Base-by-base conservation (phyloP, 2,888 invertebrate genomes). In the Carterocephalus palaemon region DNA sequence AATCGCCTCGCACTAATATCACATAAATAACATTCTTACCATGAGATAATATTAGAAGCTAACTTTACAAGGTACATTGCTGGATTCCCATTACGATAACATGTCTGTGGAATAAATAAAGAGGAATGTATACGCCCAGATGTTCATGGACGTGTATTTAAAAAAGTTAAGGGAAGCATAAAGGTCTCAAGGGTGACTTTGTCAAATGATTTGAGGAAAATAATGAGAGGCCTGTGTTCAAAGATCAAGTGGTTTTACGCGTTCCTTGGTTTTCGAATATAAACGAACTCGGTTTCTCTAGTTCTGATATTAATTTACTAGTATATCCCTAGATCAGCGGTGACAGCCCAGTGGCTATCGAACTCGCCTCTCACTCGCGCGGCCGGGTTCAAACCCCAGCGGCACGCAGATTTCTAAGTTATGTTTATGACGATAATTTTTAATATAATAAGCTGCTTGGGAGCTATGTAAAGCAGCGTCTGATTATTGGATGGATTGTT, bases 181-280 rank as follows among this genome's bases (percentile, higher is more conserved):
- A n/a, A 24, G 40, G 40, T 32, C 41, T 24, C 32, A 8, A 32
- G 41, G 33, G 41, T 46, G 48, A 49, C 49, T 48, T 53, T 52
- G 49, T 51, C 24, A 46, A 51, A 48, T 53, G 52, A 53, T 49
- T 49, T 45, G 41, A 47, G 49, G 38, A 48, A 47, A 49, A 49
- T 49, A 51, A 52, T 53, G 46, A 38, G 39, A 48, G 40, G 41
- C 45, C 53, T 47, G 53, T 53, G 32, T 24, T 47, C 24, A 33
- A 41, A 41, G 32, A 41, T 41, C 32, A 41, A 41, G 32, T 33
- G 41, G 33, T 32, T 41, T 41, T 41, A 32, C 8, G 24, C 24
- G 24, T 32, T 41, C 33, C 24, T 33, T 41, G 24, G 24, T 23
- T 33, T 17, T n/a, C 4, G 8, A 33, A 41, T 24, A 32, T 32